These are phyloP conservation scores for Ptilonorhynchus violaceus DNA, from an alignment of 2,113 vertebrate species.

Conservation along the genomic window DNA sequence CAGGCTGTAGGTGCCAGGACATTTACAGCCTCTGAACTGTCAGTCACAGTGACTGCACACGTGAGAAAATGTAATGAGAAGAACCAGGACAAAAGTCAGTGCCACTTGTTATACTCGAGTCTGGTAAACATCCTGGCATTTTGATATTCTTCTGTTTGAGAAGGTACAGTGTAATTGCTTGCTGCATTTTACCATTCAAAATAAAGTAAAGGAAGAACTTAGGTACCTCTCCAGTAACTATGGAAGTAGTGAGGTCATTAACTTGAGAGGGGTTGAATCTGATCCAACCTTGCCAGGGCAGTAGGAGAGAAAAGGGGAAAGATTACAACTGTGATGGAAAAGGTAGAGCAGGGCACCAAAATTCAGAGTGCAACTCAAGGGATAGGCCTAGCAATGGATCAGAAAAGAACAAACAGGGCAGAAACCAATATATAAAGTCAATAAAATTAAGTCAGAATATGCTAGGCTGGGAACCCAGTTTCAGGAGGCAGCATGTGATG, in stretches of 20 bases:
- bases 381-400: neutral
- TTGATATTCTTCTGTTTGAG: neutral
- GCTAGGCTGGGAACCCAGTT: neutral
- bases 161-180: neutral
- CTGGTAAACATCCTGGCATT: neutral
- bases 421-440: neutral
- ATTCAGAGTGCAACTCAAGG: neutral
- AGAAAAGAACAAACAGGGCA: neutral
- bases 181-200: neutral
- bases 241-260: neutral
- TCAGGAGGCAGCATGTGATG: neutral
- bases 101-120: fast-evolving
- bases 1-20: neutral
- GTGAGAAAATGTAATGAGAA: neutral
- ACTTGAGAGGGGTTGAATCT: neutral
- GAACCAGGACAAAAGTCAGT: neutral
- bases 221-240: neutral
- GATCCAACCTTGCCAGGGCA: neutral
- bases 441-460: neutral
- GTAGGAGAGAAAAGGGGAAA: neutral
- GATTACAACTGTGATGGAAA: neutral
- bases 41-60: neutral
- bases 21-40: neutral
- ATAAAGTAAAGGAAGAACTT: neutral
- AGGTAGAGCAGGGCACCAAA: neutral